Percentiles rank a stretch among this genome's conserved stretches.
Evolutionary conservation across 1,140 invertebrate genomes (phyloP).

Genomic region (Drosophila suzukii): DNA sequence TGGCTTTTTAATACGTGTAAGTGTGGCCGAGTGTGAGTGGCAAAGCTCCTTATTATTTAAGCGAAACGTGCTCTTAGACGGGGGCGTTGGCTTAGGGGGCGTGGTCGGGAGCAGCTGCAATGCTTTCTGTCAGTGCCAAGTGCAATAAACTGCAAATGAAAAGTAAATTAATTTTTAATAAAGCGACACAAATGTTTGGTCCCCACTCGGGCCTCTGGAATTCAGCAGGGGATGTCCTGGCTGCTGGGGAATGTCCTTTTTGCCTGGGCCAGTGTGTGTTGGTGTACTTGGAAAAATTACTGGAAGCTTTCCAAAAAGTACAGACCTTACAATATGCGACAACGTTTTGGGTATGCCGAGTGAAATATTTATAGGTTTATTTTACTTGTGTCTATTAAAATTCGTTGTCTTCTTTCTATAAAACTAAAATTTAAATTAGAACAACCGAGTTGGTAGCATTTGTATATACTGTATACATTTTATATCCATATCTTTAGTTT

Average conservation of each 20-base stretch:
- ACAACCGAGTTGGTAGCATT: background rate
- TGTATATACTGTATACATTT: background rate
- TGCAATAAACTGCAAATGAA: conserved; percentile 82
- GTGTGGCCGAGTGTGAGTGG: conserved; percentile 51
- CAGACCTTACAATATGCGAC: no score
- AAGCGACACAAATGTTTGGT: conserved; percentile 60
- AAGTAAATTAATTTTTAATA: conserved; percentile 83
- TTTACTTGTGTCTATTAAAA: no score
- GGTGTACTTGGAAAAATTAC: conserved; percentile 1
- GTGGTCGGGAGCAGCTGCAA: conserved; percentile 48
- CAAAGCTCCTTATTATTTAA: conserved; percentile 57
- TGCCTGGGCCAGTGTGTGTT: conserved; percentile 7
- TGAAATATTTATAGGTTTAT: no score
- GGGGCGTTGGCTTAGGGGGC: conserved; percentile 7
- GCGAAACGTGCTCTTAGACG: conserved; percentile 23
- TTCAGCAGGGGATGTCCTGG: conserved; percentile 18
- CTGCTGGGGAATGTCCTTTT: conserved; percentile 23
- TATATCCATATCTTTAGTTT: no score
- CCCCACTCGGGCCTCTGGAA: background rate
- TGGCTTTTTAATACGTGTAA: conserved; percentile 80
- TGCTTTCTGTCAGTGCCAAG: conserved; percentile 67
- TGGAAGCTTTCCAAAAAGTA: background rate
- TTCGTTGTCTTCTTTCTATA: no score
- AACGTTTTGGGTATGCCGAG: background rate
- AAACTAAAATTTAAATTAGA: background rate